These are phyloP conservation scores for Eueremaeus valkanovi DNA, from an alignment of 2,888 invertebrate genomes.

Conservation along the genomic window DNA sequence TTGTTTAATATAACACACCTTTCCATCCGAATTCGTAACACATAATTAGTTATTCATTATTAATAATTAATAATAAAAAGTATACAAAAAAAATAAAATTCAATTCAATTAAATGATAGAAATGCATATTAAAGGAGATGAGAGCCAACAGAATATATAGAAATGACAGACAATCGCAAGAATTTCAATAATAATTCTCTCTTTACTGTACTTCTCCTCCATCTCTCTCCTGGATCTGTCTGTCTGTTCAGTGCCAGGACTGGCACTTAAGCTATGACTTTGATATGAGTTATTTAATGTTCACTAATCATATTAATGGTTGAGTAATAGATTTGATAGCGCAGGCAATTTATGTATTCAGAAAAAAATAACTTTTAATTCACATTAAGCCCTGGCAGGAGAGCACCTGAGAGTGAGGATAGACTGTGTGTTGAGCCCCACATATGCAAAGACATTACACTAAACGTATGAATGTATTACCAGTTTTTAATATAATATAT, in stretches of 20 bases:
- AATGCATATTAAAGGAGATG: not conserved
- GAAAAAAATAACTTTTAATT: constrained; percentile 8
- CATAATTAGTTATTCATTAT: constrained; percentile 9
- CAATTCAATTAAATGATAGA: not conserved
- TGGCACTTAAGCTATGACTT: not conserved
- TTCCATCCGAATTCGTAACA: not conserved
- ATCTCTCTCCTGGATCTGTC: not conserved
- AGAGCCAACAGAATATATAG: not conserved
- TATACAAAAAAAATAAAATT: no score
- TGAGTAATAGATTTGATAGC: not conserved
- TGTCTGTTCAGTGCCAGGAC: not conserved
- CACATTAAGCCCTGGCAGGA: not conserved
- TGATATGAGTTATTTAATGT: constrained; percentile 13
- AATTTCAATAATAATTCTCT: not conserved
- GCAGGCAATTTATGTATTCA: not conserved
- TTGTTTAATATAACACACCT: constrained; percentile 9
- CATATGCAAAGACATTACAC: not conserved
- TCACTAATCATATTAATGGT: constrained; percentile 4
- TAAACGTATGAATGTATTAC: not conserved
- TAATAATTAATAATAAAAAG: not conserved
- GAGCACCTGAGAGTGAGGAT: not conserved
- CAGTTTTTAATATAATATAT: not conserved
- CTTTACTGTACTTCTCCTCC: no score
- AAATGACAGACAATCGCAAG: not conserved
- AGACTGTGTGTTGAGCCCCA: not conserved